Conservation (phyloP, 2,113 vertebrate genomes). For the Megaptera novaeangliae region DNA sequence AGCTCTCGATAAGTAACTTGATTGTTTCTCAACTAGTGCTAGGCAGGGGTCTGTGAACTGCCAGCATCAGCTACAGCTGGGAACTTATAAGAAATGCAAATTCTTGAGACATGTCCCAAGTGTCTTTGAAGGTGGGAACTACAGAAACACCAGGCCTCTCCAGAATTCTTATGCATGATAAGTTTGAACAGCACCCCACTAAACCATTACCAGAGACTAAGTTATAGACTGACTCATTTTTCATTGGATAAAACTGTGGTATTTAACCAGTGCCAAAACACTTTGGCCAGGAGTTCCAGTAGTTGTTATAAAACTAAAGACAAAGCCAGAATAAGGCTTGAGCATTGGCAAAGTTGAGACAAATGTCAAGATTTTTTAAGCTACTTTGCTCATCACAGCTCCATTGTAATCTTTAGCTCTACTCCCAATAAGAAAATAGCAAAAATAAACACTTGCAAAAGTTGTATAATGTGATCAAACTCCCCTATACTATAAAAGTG, state of each 20-base stretch:
- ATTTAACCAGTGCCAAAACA: conserved; percentile 32
- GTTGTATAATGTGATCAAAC: neutral
- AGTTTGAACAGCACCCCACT: neutral
- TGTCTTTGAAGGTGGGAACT: neutral
- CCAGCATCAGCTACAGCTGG: neutral
- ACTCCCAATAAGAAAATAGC: neutral
- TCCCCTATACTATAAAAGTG: neutral
- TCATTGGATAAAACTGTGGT: conserved; percentile 27
- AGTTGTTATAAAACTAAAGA: neutral
- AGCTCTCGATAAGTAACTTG: neutral
- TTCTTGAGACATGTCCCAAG: neutral
- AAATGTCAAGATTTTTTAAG: neutral
- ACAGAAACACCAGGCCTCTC: neutral
- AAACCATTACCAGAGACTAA: neutral
- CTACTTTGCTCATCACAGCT: neutral
- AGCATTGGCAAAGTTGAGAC: neutral
- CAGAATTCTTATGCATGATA: neutral
- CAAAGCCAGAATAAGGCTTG: neutral
- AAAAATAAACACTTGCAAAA: neutral
- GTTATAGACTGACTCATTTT: conserved; percentile 21
- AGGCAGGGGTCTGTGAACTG: neutral
- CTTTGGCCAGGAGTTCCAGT: neutral
- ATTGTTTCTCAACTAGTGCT: neutral
- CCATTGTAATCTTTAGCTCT: neutral
- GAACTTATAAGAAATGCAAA: neutral